Evolutionary conservation across 2,888 invertebrate genomes (phyloP).

Genomic region (Conchocele bisecta): DNA sequence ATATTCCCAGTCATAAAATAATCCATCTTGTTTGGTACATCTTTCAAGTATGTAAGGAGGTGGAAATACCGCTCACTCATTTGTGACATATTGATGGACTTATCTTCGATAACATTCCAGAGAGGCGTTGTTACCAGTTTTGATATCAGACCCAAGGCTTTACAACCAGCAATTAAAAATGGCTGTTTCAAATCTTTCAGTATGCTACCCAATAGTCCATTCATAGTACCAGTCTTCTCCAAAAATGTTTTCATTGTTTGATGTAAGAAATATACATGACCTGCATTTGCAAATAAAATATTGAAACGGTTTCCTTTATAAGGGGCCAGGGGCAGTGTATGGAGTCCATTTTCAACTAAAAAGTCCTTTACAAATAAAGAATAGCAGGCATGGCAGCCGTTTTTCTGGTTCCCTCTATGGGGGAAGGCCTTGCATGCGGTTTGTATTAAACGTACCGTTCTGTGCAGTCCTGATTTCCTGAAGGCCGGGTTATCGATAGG

Average conservation of each 20-base stretch:
- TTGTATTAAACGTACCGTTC: background rate
- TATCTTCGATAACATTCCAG: slow-evolving; percentile 5
- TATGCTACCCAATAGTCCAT: background rate
- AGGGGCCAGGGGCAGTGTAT: background rate
- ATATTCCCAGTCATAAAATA: background rate
- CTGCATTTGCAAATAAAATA: slow-evolving; percentile 10
- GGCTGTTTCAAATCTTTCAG: slow-evolving; percentile 7
- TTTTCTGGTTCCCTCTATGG: background rate
- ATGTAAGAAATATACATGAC: background rate
- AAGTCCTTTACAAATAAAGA: background rate
- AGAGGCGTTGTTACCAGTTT: slow-evolving; percentile 22
- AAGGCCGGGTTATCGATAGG: background rate
- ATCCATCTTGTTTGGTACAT: background rate
- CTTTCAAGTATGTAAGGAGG: background rate
- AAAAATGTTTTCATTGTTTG: background rate
- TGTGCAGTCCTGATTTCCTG: background rate
- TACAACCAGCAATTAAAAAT: slow-evolving; percentile 10
- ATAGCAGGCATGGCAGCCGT: slow-evolving; percentile 5
- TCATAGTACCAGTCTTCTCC: background rate
- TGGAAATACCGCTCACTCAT: background rate
- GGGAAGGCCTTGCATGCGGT: slow-evolving; percentile 9
- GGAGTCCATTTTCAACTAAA: background rate
- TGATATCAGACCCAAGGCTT: slow-evolving; percentile 28
- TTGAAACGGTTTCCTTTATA: slow-evolving; percentile 1
- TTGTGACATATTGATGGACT: background rate